Conservation (phyloP, 2,888 invertebrate genomes). For the Formica aserva region DNA sequence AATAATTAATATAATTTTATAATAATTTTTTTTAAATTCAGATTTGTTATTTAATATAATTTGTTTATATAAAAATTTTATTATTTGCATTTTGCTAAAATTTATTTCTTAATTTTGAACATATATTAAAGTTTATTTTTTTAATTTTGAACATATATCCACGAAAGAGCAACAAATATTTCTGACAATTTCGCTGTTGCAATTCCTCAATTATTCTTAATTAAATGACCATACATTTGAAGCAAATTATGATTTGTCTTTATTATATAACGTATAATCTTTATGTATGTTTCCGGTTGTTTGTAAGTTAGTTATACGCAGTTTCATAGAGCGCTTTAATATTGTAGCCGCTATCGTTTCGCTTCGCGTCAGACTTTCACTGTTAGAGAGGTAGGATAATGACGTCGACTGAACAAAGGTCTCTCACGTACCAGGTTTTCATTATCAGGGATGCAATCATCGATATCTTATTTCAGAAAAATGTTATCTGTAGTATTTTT, state of each 20-base stretch:
- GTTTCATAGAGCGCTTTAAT: background rate
- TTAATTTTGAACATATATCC: background rate
- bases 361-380: constrained; percentile 57
- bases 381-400: constrained; percentile 35
- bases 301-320: background rate
- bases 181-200: background rate
- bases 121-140: background rate
- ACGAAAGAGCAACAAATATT: background rate
- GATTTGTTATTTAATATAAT: background rate
- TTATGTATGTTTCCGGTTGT: constrained; percentile 13
- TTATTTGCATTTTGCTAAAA: background rate
- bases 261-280: background rate
- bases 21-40: too few relatives aligned
- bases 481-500: background rate
- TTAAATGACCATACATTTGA: constrained; percentile 7
- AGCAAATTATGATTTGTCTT: constrained; percentile 12
- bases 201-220: constrained; percentile 21
- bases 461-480: background rate
- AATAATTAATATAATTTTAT: too few relatives aligned
- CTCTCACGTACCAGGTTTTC: constrained; percentile 32
- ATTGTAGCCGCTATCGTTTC: constrained; percentile 21
- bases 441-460: constrained; percentile 15
- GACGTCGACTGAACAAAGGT: constrained; percentile 45
- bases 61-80: background rate
- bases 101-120: background rate